Conservation (phyloP, 2,113 vertebrate species). For the Xiphophorus maculatus region DNA sequence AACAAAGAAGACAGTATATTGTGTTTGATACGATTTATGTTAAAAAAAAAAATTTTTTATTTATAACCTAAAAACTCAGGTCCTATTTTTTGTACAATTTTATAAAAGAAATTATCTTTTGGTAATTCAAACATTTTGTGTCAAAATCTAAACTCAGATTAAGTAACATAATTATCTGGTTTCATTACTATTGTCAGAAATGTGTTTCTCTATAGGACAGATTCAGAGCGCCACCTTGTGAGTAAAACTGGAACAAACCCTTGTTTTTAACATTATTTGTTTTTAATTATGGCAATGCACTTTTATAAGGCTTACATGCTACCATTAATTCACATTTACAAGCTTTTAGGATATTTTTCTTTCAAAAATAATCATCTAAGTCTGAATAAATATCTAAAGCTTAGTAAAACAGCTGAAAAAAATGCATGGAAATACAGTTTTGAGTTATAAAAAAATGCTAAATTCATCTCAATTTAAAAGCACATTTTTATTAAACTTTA, state of each 20-base stretch:
- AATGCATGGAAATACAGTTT: too few relatives aligned
- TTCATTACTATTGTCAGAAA: too few relatives aligned
- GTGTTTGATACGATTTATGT: background rate
- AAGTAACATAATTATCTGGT: background rate
- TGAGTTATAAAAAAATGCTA: too few relatives aligned
- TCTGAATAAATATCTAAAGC: too few relatives aligned
- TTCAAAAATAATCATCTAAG: too few relatives aligned
- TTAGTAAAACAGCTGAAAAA: too few relatives aligned
- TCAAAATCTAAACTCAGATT: background rate
- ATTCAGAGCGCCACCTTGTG: slow-evolving; percentile 63
- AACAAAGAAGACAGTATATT: background rate
- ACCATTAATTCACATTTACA: too few relatives aligned
- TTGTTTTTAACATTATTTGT: too few relatives aligned
- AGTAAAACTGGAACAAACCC: slow-evolving; percentile 16
- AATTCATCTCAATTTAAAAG: too few relatives aligned
- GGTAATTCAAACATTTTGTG: background rate
- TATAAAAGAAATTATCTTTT: background rate
- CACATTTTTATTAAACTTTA: too few relatives aligned
- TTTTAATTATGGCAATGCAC: background rate
- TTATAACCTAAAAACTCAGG: background rate
- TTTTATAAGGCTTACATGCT: too few relatives aligned
- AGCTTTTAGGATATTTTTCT: too few relatives aligned
- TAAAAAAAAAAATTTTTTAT: background rate
- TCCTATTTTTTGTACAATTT: background rate
- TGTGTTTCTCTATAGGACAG: slow-evolving; percentile 12